Percentiles rank a stretch among this genome's conserved stretches.
phyloP scores from a whole-genome alignment of 1,140 invertebrate species.

The Hylaeus anthracinus region DNA sequence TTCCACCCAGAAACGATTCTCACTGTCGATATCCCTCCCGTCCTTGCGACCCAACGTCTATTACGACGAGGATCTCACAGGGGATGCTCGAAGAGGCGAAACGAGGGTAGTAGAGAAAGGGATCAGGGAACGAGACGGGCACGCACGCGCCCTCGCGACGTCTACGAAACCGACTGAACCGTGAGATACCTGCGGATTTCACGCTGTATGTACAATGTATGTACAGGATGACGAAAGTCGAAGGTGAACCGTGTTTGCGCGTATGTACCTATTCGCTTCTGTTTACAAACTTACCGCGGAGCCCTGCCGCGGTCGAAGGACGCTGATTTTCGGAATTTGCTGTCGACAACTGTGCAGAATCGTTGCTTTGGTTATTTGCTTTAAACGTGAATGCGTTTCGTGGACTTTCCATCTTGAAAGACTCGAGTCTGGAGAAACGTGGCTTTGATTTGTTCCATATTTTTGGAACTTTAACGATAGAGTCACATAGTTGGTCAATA shows the following conservation, averaged over 20 bases:
- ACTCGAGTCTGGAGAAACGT: no score
- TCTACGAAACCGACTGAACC: background rate
- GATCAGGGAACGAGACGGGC: background rate
- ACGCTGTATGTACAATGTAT: background rate
- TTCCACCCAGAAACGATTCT: background rate
- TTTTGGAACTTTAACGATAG: no score
- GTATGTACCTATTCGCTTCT: background rate
- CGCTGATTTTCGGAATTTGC: background rate
- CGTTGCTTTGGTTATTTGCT: background rate
- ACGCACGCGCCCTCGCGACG: constrained; percentile 54
- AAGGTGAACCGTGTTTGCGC: no score
- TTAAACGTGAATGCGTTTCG: background rate
- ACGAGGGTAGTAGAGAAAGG: constrained; percentile 13
- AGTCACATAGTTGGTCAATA: no score
- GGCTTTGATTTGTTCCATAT: no score
- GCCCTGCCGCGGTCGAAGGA: background rate
- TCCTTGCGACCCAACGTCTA: background rate
- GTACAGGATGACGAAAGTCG: background rate
- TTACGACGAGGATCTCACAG: background rate
- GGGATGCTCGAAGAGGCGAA: background rate
- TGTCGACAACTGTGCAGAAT: no score
- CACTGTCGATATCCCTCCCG: background rate
- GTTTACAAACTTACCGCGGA: background rate
- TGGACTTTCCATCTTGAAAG: no score
- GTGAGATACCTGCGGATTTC: constrained; percentile 5